Conservation (phyloP, 2,113 vertebrate species). For the Eira barbara region DNA sequence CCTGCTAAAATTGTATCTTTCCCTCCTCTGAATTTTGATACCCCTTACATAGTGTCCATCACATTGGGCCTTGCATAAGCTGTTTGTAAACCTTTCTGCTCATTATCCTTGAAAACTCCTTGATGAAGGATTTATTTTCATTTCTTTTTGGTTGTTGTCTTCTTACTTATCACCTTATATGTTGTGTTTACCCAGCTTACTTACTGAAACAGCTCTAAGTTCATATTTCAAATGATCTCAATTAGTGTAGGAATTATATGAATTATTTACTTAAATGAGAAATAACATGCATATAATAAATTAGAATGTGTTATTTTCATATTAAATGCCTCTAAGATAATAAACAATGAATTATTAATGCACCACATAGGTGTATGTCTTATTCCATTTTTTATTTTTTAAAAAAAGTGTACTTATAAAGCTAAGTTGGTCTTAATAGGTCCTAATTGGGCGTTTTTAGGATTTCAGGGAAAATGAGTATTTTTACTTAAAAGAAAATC, state of each 20-base stretch:
- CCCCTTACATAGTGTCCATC: neutral
- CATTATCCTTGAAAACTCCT: neutral
- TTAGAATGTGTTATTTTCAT: conserved; percentile 55
- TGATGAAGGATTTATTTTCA: neutral
- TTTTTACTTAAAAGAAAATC: conserved; percentile 24
- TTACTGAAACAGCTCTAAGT: conserved; percentile 33
- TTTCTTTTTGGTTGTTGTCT: neutral
- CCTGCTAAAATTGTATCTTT: neutral
- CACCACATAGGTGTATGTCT: neutral
- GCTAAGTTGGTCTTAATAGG: neutral
- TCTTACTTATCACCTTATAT: neutral
- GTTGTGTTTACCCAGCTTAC: neutral
- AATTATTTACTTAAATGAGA: conserved; percentile 62
- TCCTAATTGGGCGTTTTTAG: neutral
- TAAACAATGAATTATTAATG: conserved; percentile 56
- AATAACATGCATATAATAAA: conserved; percentile 55
- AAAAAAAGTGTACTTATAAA: neutral
- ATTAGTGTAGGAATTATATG: conserved; percentile 30
- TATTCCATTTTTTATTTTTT: neutral
- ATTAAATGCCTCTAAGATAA: conserved; percentile 48
- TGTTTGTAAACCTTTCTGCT: neutral
- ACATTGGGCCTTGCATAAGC: neutral
- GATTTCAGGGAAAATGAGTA: neutral
- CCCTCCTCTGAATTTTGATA: neutral
- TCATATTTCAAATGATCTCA: conserved; percentile 47